Conservation (phyloP, 2,113 vertebrate species). For the Haemorhous mexicanus region DNA sequence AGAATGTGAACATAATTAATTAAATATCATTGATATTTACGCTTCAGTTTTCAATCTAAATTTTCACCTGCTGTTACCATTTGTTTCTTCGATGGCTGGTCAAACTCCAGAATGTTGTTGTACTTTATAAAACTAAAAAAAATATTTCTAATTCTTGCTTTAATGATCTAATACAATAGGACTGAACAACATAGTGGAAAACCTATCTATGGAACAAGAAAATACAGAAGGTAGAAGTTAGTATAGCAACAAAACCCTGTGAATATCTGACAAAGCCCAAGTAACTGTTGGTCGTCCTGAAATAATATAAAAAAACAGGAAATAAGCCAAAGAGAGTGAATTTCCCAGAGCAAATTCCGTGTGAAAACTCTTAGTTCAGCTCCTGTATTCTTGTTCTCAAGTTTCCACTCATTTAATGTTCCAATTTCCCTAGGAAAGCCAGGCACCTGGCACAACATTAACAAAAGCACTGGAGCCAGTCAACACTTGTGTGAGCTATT, state of each 20-base stretch:
- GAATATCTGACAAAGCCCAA: background rate
- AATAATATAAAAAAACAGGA: background rate
- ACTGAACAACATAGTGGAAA: background rate
- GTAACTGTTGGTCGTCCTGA: background rate
- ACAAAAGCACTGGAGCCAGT: background rate
- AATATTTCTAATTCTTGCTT: background rate
- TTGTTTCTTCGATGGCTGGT: background rate
- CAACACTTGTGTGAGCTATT: background rate
- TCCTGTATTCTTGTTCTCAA: background rate
- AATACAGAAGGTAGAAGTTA: background rate
- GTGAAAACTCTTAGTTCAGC: background rate
- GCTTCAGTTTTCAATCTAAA: background rate
- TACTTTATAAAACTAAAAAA: background rate
- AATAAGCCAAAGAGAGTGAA: background rate
- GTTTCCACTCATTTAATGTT: background rate
- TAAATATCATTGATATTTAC: background rate
- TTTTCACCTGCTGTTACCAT: background rate
- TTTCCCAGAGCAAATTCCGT: background rate
- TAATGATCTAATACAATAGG: background rate
- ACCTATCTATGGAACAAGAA: background rate
- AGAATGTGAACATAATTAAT: background rate
- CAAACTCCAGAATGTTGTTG: background rate
- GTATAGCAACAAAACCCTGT: background rate
- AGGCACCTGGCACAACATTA: background rate
- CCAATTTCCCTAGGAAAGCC: background rate